Conservation (phyloP, 2,888 invertebrate species). For the Drosophila anceps region DNA sequence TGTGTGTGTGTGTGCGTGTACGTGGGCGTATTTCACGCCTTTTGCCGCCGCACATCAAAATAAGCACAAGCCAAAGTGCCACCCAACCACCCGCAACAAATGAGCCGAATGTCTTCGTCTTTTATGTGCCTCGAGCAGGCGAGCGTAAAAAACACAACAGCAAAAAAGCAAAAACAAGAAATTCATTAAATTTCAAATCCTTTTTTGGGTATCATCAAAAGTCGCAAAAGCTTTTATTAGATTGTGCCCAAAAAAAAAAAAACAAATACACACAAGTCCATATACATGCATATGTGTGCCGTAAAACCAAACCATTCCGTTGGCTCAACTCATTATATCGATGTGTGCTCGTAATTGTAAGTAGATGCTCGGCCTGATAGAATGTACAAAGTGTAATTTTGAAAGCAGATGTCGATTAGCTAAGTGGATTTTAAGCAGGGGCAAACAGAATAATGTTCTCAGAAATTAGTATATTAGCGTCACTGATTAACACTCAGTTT, state of each 20-base stretch:
- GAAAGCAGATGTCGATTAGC: conserved; percentile 16
- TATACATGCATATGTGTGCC: background rate
- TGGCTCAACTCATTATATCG: conserved; percentile 26
- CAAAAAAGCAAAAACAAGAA: conserved; percentile 38
- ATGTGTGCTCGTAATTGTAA: conserved; percentile 23
- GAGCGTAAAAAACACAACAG: conserved; percentile 45
- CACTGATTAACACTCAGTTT: background rate
- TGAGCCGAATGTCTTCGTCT: conserved; percentile 52
- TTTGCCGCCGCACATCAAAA: conserved; percentile 70
- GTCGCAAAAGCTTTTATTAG: conserved; percentile 52
- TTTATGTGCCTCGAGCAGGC: conserved; percentile 61
- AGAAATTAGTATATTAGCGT: background rate
- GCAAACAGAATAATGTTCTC: background rate
- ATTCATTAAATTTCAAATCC: conserved; percentile 72
- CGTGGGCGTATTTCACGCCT: conserved; percentile 67
- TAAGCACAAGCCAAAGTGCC: conserved; percentile 52
- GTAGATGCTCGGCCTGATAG: background rate
- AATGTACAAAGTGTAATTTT: conserved; percentile 1
- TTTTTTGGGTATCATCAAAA: conserved; percentile 54
- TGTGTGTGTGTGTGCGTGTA: conserved; percentile 10
- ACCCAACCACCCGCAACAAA: conserved; percentile 39
- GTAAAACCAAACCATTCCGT: conserved; percentile 15
- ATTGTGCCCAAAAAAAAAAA: conserved; percentile 29
- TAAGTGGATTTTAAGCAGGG: conserved; percentile 6
- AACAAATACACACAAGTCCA: conserved; percentile 11